phyloP scores from a whole-genome alignment of 2,113 vertebrate genomes.

The Callaeas wilsoni region DNA sequence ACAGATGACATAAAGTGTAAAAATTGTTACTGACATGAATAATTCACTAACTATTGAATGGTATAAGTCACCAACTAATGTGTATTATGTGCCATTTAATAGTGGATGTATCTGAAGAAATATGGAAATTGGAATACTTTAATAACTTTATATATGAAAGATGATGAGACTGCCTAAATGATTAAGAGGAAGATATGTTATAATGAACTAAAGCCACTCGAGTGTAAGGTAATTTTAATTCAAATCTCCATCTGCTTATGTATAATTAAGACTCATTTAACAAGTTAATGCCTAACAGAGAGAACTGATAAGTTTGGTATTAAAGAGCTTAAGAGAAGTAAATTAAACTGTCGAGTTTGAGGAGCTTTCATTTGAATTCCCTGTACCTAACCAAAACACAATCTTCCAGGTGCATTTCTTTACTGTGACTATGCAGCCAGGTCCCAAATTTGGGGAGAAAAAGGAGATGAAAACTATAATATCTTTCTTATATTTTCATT shows the following conservation, averaged over 20 bases:
- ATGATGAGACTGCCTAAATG: slow-evolving; percentile 85
- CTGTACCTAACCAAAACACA: slow-evolving; percentile 63
- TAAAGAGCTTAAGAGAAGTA: slow-evolving; percentile 79
- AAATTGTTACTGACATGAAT: slow-evolving; percentile 74
- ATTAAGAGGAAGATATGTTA: slow-evolving; percentile 88
- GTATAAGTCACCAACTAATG: slow-evolving; percentile 77
- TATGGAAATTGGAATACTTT: slow-evolving; percentile 81
- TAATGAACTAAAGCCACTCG: slow-evolving; percentile 90
- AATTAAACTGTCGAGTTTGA: slow-evolving; percentile 78
- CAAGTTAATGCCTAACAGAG: slow-evolving; percentile 84
- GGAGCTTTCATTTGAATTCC: slow-evolving; percentile 74
- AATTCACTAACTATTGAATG: slow-evolving; percentile 70
- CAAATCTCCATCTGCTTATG: slow-evolving; percentile 90
- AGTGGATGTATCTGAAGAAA: slow-evolving; percentile 81
- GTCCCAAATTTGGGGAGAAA: slow-evolving; percentile 6
- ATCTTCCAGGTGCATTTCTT: slow-evolving; percentile 63
- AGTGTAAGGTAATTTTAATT: slow-evolving; percentile 94
- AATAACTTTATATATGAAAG: slow-evolving; percentile 81
- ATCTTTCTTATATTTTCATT: slow-evolving; percentile 60
- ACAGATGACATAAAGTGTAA: slow-evolving; percentile 69
- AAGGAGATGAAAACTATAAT: not conserved
- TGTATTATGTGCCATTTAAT: slow-evolving; percentile 76
- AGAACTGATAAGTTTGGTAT: slow-evolving; percentile 80
- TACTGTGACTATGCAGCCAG: slow-evolving; percentile 25
- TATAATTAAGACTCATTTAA: slow-evolving; percentile 91